Evolutionary conservation across 1,140 invertebrate species (phyloP).

Genomic region (Euschistus heros): DNA sequence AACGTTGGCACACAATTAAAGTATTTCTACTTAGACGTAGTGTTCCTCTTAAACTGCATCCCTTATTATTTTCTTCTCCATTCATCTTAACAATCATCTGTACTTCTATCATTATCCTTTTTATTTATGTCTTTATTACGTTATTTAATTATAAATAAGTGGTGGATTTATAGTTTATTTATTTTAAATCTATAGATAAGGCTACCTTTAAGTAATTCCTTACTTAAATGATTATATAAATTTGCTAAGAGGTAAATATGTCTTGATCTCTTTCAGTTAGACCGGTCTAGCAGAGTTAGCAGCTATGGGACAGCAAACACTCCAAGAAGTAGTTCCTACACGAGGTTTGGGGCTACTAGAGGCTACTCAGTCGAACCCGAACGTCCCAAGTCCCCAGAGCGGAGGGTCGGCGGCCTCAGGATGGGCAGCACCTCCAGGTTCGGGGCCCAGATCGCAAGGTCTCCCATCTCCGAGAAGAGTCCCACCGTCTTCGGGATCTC

Average conservation of each 20-base stretch:
- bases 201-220: neutral
- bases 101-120: too few species aligned
- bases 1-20: too few species aligned
- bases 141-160: neutral
- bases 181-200: neutral
- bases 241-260: neutral
- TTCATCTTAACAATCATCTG: too few species aligned
- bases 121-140: neutral
- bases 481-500: slow-evolving; percentile 30
- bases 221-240: neutral
- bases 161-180: neutral
- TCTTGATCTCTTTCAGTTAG: neutral
- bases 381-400: slow-evolving; percentile 14
- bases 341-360: neutral
- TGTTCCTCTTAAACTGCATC: too few species aligned
- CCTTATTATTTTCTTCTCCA: too few species aligned
- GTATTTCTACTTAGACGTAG: too few species aligned
- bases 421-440: slow-evolving; percentile 28
- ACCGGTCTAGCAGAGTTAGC: slow-evolving; percentile 6
- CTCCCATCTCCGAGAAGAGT: slow-evolving; percentile 29
- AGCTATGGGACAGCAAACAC: neutral
- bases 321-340: neutral
- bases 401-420: neutral
- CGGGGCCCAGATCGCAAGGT: slow-evolving; percentile 28
- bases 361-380: slow-evolving; percentile 2